Percentiles rank a stretch among this genome's conserved stretches.
Evolutionary conservation across 2,888 invertebrate species (phyloP).

Genomic region (Pristionchus fissidentatus): DNA sequence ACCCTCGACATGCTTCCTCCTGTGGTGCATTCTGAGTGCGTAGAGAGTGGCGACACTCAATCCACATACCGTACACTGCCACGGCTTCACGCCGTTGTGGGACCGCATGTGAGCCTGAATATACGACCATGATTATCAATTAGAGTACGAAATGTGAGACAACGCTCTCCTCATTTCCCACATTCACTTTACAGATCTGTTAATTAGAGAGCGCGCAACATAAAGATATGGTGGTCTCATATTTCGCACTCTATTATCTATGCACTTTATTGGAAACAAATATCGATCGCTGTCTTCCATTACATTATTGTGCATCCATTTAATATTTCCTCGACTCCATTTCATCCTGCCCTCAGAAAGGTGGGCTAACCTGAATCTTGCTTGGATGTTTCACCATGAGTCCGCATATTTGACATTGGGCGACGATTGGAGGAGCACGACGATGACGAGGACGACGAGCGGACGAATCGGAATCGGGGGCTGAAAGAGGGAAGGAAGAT

Average conservation of each 20-base stretch:
- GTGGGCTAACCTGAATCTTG: conserved; percentile 59
- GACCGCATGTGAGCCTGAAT: conserved; percentile 65
- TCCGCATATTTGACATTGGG: conserved; percentile 66
- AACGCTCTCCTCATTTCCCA: no score
- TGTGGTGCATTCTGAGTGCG: conserved; percentile 62
- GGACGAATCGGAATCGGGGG: not conserved
- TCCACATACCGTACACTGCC: conserved; percentile 62
- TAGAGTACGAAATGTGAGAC: no score
- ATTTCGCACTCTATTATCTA: no score
- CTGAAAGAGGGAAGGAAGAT: not conserved
- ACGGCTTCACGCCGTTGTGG: conserved; percentile 67
- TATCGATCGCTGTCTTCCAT: no score
- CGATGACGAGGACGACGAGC: not conserved
- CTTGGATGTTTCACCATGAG: conserved; percentile 65
- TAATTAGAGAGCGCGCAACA: not conserved
- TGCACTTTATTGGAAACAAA: not conserved
- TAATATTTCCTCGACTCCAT: not conserved
- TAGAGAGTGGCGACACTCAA: conserved; percentile 54
- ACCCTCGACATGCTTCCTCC: conserved; percentile 59
- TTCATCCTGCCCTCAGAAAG: not conserved
- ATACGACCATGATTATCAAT: not conserved
- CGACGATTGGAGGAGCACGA: conserved; percentile 52
- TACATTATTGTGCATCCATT: not conserved
- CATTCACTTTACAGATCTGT: not conserved
- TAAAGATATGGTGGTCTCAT: no score